Conservation (phyloP, 2,113 vertebrate genomes). For the Pituophis catenifer region DNA sequence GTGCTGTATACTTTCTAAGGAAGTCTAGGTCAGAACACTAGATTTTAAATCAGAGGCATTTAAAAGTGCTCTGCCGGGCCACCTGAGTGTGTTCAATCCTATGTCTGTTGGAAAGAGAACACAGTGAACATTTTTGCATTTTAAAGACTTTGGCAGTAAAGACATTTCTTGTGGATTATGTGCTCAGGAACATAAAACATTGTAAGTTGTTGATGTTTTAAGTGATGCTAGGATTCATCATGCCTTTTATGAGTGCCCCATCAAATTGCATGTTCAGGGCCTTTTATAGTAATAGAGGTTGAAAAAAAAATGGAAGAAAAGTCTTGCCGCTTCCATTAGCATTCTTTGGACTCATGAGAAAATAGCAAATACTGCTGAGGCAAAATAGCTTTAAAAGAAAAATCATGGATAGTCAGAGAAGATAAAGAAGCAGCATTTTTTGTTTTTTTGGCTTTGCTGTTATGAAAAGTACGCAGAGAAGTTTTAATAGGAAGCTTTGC, state of each 20-base stretch:
- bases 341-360: background rate
- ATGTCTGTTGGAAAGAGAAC: background rate
- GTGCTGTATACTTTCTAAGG: no score
- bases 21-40: background rate
- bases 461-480: background rate
- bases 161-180: background rate
- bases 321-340: background rate
- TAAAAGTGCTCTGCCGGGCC: background rate
- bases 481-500: background rate
- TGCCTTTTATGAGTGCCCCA: background rate
- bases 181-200: background rate
- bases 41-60: background rate
- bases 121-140: background rate
- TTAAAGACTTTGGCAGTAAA: background rate
- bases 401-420: background rate
- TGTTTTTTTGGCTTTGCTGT: background rate
- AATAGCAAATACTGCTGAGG: background rate
- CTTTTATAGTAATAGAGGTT: constrained; percentile 5
- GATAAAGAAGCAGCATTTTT: background rate
- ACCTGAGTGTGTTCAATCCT: background rate
- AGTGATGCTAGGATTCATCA: background rate
- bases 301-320: constrained; percentile 11
- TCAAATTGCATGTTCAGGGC: background rate
- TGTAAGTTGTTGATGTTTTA: constrained; percentile 27
- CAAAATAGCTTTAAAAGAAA: background rate